Base-by-base conservation (phyloP, 2,888 invertebrate species). In the Dicyrtoma fusca region DNA sequence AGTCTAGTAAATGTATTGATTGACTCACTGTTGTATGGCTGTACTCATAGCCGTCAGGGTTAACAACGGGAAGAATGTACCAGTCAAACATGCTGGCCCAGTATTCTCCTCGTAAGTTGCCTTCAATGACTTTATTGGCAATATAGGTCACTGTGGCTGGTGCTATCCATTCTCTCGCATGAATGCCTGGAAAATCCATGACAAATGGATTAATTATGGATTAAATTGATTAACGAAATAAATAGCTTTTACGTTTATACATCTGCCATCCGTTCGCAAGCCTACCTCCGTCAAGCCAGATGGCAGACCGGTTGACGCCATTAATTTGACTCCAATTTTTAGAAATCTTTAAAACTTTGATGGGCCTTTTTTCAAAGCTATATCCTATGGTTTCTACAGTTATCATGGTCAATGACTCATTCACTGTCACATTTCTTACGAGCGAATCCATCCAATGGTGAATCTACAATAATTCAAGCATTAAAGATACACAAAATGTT, bases 161-260 rank as follows among this genome's bases (percentile, higher is more conserved):
- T 1, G 91, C 87, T 77, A 92, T 91, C 92, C 93, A 97, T 85
- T 97, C 97, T 23, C 96, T 87, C 0, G 94, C 92, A 81, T 95
- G 94, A 76, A 94, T 94, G n/a, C 92, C 85, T 84, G 64, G 10
- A 65, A 65, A 11, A 1, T 21, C 13, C 3, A 10, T 21, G 57
- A 53, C 10, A 19, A 25, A 25, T 21, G 21, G 23, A 6, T 57
- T 21, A 5, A 25, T n/a, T n/a, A n/a, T n/a, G n/a, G n/a, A n/a
- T n/a, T n/a, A n/a, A n/a, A n/a, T n/a, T n/a, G n/a, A n/a, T n/a
- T n/a, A n/a, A n/a, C n/a, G n/a, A n/a, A n/a, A n/a, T n/a, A n/a
- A n/a, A n/a, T n/a, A n/a, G n/a, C n/a, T n/a, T n/a, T n/a, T n/a
- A n/a, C n/a, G n/a, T n/a, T n/a, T n/a, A n/a, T n/a, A n/a, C n/a